A percentile compares a stretch with the other conserved stretches of the same genome.
Evolutionary conservation across 2,113 vertebrate species (phyloP).

Genomic region (Xiphias gladius): DNA sequence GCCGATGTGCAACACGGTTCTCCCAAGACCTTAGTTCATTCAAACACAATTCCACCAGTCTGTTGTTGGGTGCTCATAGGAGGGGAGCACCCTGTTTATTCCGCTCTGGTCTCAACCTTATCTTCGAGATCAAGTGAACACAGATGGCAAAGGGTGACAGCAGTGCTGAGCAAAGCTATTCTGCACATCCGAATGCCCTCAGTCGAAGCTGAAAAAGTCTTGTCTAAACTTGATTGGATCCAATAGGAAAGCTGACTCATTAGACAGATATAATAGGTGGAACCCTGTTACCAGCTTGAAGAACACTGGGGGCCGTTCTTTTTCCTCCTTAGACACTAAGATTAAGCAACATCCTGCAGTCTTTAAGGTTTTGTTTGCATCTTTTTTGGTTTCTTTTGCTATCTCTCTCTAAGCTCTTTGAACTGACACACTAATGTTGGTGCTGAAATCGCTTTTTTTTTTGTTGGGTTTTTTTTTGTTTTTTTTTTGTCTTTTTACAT

Average conservation of each 20-base stretch:
- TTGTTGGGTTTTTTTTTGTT: slow-evolving; percentile 43
- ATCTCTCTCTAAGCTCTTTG: slow-evolving; percentile 87
- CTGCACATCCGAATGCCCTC: slow-evolving; percentile 59
- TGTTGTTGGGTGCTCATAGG: slow-evolving; percentile 54
- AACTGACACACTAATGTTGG: slow-evolving; percentile 87
- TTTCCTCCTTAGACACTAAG: slow-evolving; percentile 73
- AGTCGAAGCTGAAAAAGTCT: slow-evolving; percentile 47
- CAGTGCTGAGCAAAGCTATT: slow-evolving; percentile 72
- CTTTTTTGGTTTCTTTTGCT: slow-evolving; percentile 85
- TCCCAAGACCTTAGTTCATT: slow-evolving; percentile 56
- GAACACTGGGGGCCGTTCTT: slow-evolving; percentile 57
- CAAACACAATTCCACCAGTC: slow-evolving; percentile 68
- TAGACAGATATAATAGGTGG: slow-evolving; percentile 63
- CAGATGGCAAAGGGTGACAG: slow-evolving; percentile 67
- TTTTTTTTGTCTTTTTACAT: slow-evolving; percentile 73
- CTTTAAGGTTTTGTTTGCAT: slow-evolving; percentile 76
- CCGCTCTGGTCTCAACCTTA: slow-evolving; percentile 62
- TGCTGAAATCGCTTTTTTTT: slow-evolving; percentile 82
- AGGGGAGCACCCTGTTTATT: slow-evolving; percentile 58
- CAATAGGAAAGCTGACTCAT: slow-evolving; percentile 45
- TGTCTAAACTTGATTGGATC: slow-evolving; percentile 52
- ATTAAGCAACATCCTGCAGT: slow-evolving; percentile 77
- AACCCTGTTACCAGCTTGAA: slow-evolving; percentile 62
- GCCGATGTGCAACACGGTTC: slow-evolving; percentile 77
- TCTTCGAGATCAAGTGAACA: slow-evolving; percentile 73